A percentile compares a stretch with the other conserved stretches of the same genome.
These are phyloP conservation scores for Kryptolebias marmoratus DNA, from an alignment of 2,113 vertebrate genomes.

Conservation along the genomic window DNA sequence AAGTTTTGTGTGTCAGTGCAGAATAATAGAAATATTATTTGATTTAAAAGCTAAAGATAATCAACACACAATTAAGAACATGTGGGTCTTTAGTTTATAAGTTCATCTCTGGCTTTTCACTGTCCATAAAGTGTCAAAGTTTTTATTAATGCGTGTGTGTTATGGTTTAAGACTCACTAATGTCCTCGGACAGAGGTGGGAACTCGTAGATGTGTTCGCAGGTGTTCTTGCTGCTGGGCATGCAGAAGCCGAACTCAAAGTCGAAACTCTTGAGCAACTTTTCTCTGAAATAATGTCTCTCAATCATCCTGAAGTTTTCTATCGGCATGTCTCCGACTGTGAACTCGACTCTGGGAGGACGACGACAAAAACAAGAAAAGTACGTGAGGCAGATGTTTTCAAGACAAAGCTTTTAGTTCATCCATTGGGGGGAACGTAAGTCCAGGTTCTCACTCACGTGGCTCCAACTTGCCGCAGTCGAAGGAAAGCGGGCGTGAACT, in stretches of 20 bases:
- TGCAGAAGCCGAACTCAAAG: constrained; percentile 98
- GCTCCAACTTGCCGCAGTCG: constrained; percentile 94
- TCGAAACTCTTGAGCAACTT: constrained; percentile 96
- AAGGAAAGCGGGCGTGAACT: constrained; percentile 97
- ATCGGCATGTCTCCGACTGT: constrained; percentile 95
- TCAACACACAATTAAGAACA: too few relatives aligned
- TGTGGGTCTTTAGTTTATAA: too few relatives aligned
- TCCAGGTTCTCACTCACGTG: constrained; percentile 86
- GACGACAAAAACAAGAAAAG: constrained; percentile 1
- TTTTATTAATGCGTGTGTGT: too few relatives aligned
- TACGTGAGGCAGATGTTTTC: neutral
- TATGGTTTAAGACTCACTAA: constrained; percentile 82
- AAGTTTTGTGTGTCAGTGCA: too few relatives aligned
- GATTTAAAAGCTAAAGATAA: too few relatives aligned
- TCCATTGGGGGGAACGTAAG: neutral
- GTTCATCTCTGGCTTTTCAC: too few relatives aligned
- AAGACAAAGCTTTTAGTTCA: neutral
- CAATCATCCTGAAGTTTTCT: constrained; percentile 97
- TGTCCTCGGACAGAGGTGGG: constrained; percentile 92
- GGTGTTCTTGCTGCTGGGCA: constrained; percentile 97
- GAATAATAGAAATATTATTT: too few relatives aligned
- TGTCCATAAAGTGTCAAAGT: too few relatives aligned
- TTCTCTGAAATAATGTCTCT: constrained; percentile 96
- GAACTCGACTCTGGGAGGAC: constrained; percentile 89
- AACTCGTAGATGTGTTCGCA: constrained; percentile 99